These are phyloP conservation scores for Tubulanus polymorphus DNA, from an alignment of 2,888 invertebrate genomes.

Conservation along the genomic window DNA sequence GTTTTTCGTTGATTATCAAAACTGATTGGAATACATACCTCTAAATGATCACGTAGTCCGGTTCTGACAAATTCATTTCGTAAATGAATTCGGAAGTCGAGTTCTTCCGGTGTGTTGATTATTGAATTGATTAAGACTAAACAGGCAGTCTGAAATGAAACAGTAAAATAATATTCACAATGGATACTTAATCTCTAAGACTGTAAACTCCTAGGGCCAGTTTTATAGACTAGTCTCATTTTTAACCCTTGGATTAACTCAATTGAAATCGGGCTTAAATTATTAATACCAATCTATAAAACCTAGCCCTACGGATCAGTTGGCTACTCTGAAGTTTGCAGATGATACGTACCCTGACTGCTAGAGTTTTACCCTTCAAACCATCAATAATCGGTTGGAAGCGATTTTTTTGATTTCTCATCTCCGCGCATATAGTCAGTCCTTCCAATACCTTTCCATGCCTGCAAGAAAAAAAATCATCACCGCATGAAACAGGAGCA, in stretches of 20 bases:
- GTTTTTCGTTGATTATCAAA: not conserved
- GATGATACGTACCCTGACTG: no score
- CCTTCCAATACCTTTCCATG: slow-evolving; percentile 88
- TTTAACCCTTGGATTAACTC: not conserved
- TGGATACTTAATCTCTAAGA: not conserved
- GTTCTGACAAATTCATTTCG: slow-evolving; percentile 93
- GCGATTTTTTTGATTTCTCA: slow-evolving; percentile 62
- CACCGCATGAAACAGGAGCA: no score
- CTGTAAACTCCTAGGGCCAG: not conserved
- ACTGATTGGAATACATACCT: slow-evolving; percentile 47
- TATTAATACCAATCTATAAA: no score
- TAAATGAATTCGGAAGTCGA: slow-evolving; percentile 89
- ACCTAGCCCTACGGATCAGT: no score
- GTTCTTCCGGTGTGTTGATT: slow-evolving; percentile 76
- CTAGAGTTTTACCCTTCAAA: no score
- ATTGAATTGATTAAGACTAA: slow-evolving; percentile 93
- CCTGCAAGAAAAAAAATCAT: slow-evolving; percentile 29
- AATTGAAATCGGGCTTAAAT: not conserved
- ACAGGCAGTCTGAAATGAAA: slow-evolving; percentile 68
- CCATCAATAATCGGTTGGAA: slow-evolving; percentile 79
- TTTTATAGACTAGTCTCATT: no score
- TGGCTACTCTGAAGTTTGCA: no score
- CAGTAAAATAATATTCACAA: not conserved
- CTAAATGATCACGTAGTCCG: slow-evolving; percentile 80
- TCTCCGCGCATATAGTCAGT: slow-evolving; percentile 81